Base-by-base conservation (phyloP, 2,113 vertebrate genomes). In the Syngnathus typhle region DNA sequence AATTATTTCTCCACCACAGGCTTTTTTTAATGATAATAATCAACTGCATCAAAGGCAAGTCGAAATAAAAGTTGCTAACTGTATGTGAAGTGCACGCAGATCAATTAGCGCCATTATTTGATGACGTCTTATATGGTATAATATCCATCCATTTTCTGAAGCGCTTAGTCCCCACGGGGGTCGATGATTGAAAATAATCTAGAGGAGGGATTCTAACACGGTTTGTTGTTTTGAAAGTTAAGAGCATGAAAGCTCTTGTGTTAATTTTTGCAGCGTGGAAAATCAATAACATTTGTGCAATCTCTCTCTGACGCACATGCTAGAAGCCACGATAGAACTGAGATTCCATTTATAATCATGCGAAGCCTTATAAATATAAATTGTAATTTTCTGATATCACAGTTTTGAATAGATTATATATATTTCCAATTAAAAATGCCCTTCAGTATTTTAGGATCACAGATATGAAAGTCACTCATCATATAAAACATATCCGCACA, bases 221-320 rank as follows among this genome's bases (percentile, higher is more conserved):
- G 27, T 58, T 58, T 58, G 27, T 58, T 58, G 27, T 36, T 58
- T 16, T 58, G 55, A 32, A 32, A 16, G 55, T 36, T 58, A 36
- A 56, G 21, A 67, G 9, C 44, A 18, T 27, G 16, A 46, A 62
- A 49, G 43, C 5, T 64, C 3, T 61, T 46, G 65, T 58, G 69
- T 32, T 0, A 0, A 51, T 70, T 73, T 75, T 76, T 67, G 18
- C 77, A 27, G 39, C 73, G 68, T 74, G 77, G 52, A 86, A 88
- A 88, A 89, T 90, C 85, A 80, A 89, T 90, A 84, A 32, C 60
- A 71, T 75, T 76, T 86, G 62, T 54, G 32, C 64, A 78, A 79
- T 60, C 60, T 19, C 37, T 80, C 65, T 75, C 37, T 73, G 71
- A 67, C 63, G 39, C 71, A 61, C 54, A 71, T 59, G 63, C 69